Evolutionary conservation across 2,888 invertebrate species (phyloP).

Genomic region (Ischnus inquisitorius): DNA sequence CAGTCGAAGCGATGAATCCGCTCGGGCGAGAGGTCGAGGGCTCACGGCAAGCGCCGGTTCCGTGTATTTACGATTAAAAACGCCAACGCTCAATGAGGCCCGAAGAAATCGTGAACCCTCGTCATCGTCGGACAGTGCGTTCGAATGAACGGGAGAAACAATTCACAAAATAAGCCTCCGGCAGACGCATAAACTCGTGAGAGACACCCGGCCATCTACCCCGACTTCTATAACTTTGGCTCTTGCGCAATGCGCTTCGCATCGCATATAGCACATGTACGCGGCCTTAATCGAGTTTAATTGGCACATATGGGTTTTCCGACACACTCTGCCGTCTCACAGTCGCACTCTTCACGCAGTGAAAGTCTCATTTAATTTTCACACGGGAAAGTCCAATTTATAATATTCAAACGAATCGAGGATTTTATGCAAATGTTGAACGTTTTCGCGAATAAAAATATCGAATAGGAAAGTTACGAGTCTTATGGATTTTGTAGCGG

Average conservation of each 20-base stretch:
- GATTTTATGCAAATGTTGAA: not conserved
- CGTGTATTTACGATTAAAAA: conserved; percentile 37
- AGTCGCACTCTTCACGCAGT: not conserved
- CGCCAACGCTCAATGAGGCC: conserved; percentile 68
- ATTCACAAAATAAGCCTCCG: conserved; percentile 45
- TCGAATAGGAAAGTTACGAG: not conserved
- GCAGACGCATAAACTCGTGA: conserved; percentile 47
- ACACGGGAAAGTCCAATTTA: not conserved
- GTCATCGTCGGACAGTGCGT: conserved; percentile 31
- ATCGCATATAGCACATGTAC: conserved; percentile 8
- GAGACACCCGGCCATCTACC: conserved; percentile 69
- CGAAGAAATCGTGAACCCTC: conserved; percentile 39
- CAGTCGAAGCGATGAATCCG: not conserved
- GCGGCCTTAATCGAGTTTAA: conserved; percentile 77
- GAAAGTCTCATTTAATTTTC: conserved; percentile 22
- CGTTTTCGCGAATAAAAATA: not conserved
- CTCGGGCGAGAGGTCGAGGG: not conserved
- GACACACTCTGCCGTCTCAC: conserved; percentile 24
- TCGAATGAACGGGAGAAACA: conserved; percentile 46
- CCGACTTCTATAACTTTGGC: conserved; percentile 70
- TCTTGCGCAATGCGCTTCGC: conserved; percentile 74
- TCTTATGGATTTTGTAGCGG: not conserved
- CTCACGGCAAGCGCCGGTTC: conserved; percentile 9
- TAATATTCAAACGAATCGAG: not conserved
- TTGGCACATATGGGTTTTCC: conserved; percentile 72